phyloP scores from a whole-genome alignment of 2,797 vertebrate genomes.

The Mus minutoides region DNA sequence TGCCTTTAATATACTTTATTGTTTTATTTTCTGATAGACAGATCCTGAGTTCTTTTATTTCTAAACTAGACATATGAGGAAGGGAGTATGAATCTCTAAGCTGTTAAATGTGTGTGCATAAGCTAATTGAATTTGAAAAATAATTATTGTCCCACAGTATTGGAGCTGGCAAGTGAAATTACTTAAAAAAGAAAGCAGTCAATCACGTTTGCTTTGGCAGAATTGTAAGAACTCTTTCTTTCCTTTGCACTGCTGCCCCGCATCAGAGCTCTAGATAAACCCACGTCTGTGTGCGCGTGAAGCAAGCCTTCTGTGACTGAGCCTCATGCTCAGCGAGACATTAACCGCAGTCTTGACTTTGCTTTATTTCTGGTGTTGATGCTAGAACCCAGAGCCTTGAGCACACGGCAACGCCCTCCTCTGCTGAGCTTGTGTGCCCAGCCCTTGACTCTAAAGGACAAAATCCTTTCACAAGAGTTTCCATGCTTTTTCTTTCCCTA shows the following conservation, averaged over 20 bases:
- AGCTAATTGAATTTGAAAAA: not conserved
- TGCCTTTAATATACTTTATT: not conserved
- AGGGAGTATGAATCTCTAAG: not conserved
- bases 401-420: too few species aligned
- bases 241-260: not conserved
- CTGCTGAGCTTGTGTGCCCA: not conserved
- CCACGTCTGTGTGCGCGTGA: not conserved
- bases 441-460: not conserved
- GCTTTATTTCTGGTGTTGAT: not conserved
- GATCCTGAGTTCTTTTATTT: conserved; percentile 37
- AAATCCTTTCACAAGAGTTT: conserved; percentile 28
- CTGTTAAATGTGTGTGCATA: not conserved
- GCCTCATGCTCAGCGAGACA: too few species aligned
- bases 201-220: not conserved
- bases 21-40: conserved; percentile 26
- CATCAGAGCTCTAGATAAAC: not conserved
- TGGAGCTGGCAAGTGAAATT: not conserved
- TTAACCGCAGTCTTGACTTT: not conserved
- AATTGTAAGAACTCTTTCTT: not conserved
- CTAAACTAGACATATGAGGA: not conserved
- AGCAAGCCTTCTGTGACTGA: not conserved
- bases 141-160: not conserved
- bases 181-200: not conserved
- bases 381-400: not conserved
- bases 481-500: not conserved